These are phyloP conservation scores for Lagopus muta DNA, from an alignment of 2,113 vertebrate genomes.

Conservation along the genomic window DNA sequence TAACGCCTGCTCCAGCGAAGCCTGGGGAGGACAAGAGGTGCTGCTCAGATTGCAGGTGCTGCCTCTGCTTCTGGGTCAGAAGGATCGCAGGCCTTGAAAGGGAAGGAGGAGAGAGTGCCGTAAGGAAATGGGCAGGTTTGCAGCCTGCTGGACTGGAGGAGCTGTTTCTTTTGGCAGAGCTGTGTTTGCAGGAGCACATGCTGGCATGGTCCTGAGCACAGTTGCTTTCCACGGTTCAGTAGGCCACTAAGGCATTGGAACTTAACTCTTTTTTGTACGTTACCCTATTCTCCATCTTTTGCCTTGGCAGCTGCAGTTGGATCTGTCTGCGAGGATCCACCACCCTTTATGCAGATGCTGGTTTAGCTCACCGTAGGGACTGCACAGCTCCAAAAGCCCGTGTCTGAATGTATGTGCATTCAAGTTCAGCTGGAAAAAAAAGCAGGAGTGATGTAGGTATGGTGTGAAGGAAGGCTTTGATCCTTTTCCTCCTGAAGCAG, in stretches of 20 bases:
- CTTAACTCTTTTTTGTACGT: neutral
- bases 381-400: neutral
- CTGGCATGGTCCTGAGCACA: neutral
- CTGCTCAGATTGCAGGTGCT: neutral
- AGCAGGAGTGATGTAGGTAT: neutral
- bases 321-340: neutral
- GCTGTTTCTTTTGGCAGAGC: neutral
- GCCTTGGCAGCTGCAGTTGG: neutral
- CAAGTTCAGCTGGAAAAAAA: neutral
- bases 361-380: neutral
- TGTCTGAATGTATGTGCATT: neutral
- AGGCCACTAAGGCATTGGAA: fast-evolving
- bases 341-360: fast-evolving
- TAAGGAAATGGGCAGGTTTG: neutral
- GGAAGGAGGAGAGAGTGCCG: neutral
- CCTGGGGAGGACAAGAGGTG: fast-evolving
- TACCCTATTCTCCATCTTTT: neutral
- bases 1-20: neutral
- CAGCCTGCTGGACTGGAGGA: neutral
- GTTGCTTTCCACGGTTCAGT: neutral
- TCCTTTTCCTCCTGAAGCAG: neutral
- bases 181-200: neutral
- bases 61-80: neutral
- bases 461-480: slow-evolving; percentile 19
- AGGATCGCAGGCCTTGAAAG: fast-evolving